Base-by-base conservation (phyloP, 2,797 vertebrate species). In the Bovichtus diacanthus region DNA sequence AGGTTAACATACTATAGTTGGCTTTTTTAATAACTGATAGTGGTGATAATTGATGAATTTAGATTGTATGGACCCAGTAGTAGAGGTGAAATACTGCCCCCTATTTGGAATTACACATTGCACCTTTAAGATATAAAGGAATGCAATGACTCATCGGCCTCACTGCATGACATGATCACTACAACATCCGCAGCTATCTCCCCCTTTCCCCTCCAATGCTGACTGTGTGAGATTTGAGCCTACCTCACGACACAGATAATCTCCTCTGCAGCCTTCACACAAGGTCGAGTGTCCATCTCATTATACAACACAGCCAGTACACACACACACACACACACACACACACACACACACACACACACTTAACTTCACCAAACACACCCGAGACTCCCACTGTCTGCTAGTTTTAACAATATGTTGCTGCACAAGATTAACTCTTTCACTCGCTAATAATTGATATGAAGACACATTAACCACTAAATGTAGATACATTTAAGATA, bases 211-310 rank as follows among this genome's bases (percentile, higher is more conserved):
- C 63, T 81, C 39, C 56, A 51, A 81, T 91, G 93, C 93, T 93
- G 91, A 94, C 83, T 76, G 71, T 77, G 92, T 71, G 29, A 88
- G 90, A 93, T 93, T 89, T 90, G 79, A 90, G 81, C 85, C 82
- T 69, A 74, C 67, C 70, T 79, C 74, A 70, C 50, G 7, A 56
- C 80, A 78, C 73, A 74, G 71, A 80, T 92, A 89, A 92, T 89
- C 90, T 83, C 69, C 68, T 68, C 73, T 83, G 64, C 74, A 59
- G 65, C 82, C 43, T 83, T 66, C 61, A 27, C 79, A 63, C 16
- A 6, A 49, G 25, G 55, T 56, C 53, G 5, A 74, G 62, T 73
- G 71, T 87, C 74, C 29, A 4, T 34, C 41, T 67, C 36, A 9
- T 73, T 74, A 53, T 21, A 6, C 46, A 63, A 43, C 55, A 10